Percentiles rank a stretch among this genome's conserved stretches.
These are phyloP conservation scores for Perca schrenkii DNA, from an alignment of 2,113 vertebrate species.

Conservation along the genomic window DNA sequence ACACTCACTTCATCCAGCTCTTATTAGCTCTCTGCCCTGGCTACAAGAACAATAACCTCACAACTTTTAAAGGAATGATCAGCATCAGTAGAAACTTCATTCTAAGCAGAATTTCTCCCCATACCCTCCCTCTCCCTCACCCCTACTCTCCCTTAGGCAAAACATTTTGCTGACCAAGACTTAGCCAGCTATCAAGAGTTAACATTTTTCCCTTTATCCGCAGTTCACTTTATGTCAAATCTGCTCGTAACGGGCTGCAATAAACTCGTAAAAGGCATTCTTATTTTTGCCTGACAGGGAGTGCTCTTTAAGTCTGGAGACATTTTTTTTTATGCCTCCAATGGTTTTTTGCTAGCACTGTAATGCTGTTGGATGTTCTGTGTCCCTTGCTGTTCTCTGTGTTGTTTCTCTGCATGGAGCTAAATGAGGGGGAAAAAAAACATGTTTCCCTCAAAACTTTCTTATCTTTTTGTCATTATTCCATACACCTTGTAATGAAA, in stretches of 20 bases:
- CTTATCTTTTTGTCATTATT: background rate
- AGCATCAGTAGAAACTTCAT: constrained; percentile 61
- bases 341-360: background rate
- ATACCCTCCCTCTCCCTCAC: constrained; percentile 19
- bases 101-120: constrained; percentile 61
- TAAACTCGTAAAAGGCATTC: constrained; percentile 41
- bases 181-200: constrained; percentile 61
- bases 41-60: constrained; percentile 52
- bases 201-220: constrained; percentile 54
- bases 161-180: constrained; percentile 72
- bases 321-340: constrained; percentile 16
- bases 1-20: constrained; percentile 6
- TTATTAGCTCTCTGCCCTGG: constrained; percentile 29
- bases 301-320: constrained; percentile 15
- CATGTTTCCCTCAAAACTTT: background rate
- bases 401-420: background rate
- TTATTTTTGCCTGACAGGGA: constrained; percentile 13
- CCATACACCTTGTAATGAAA: background rate
- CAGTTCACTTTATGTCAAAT: constrained; percentile 63
- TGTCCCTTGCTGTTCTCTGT: background rate
- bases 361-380: background rate
- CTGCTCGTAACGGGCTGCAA: constrained; percentile 45
- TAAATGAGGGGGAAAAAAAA: background rate
- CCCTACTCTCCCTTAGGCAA: constrained; percentile 46
- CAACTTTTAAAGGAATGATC: constrained; percentile 59